Evolutionary conservation across 1,140 invertebrate species (phyloP), one percentile per base, ranked within the genome.

Genomic region (Teleogryllus occipitalis): DNA sequence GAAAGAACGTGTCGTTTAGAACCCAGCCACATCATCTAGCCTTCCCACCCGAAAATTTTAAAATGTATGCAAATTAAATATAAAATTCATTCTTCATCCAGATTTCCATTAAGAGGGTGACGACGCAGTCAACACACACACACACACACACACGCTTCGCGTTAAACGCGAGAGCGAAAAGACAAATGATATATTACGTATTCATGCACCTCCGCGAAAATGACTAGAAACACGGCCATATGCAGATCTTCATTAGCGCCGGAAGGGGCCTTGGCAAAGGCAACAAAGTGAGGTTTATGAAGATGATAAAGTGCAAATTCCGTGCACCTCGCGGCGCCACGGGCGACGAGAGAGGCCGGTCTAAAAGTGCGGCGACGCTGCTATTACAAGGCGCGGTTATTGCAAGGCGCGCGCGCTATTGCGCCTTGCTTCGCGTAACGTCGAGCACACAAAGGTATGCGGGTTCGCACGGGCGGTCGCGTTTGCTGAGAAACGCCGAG

Each of bases 201-300:
- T 65, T 10, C 54, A 65, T 65, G 54, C 7, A 65, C 18, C 10
- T 65, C 54, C 54, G 54, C 54, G 54, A 65, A 65, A 65, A 65
- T 65, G 54, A 65, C 54, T 65, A 14, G 54, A 65, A 65, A 65
- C 18, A 65, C 18, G 54, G 18, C 54, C 54, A 18, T 65, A 18
- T 65, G 54, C 54, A 65, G 54, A 65, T 65, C 54, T 10, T 65
- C 18, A 65, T 18, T 65, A 65, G 54, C 7, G 10, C 10, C 10
- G 18, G 2, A 65, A 18, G 54, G 18, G 18, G 18, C 10, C 54
- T 65, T 18, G 54, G 54, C 10, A 65, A 65, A 65, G 54, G 54
- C 54, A 65, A 65, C 54, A 65, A 65, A 65, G 54, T 65, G 54
- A 65, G 54, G 54, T 65, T 65, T 65, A 65, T 65, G 54, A 65